Evolutionary conservation across 2,113 vertebrate genomes (phyloP).

Genomic region (Trachemys scripta): DNA sequence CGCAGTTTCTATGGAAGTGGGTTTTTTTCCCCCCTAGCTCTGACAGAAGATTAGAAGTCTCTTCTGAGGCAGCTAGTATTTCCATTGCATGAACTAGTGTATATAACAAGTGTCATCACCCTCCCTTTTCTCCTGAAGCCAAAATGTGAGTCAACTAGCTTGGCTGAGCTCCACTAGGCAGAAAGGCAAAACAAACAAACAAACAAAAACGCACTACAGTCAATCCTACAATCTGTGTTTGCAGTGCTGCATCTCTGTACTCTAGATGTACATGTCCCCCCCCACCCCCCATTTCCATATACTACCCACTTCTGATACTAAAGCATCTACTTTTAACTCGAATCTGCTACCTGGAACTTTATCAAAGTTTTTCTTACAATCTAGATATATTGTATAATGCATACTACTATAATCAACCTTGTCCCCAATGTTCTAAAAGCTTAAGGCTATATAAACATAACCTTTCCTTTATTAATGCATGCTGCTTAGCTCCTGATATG

Average conservation of each 20-base stretch:
- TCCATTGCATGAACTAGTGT: constrained; percentile 67
- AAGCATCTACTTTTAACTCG: constrained; percentile 8
- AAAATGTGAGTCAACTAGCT: constrained; percentile 71
- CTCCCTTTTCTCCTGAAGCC: constrained; percentile 68
- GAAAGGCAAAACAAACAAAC: constrained; percentile 59
- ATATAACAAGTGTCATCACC: constrained; percentile 52
- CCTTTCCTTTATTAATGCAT: neutral
- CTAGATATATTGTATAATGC: neutral
- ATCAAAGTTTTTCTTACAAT: constrained; percentile 1
- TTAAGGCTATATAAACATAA: neutral
- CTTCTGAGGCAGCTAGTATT: constrained; percentile 56
- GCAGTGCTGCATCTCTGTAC: neutral
- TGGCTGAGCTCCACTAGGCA: constrained; percentile 58
- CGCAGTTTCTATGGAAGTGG: constrained; percentile 43
- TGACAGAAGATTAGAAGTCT: constrained; percentile 52
- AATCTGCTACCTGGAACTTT: neutral
- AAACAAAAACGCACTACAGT: neutral
- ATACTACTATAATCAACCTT: neutral
- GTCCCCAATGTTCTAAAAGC: too few relatives aligned
- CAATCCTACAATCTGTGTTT: constrained; percentile 63
- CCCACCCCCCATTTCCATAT: neutral
- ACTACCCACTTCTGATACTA: neutral
- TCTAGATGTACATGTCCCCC: constrained; percentile 38
- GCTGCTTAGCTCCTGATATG: neutral
- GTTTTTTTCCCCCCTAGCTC: constrained; percentile 1